Percentiles rank a stretch among this genome's conserved stretches.
Conservation (phyloP, 2,113 vertebrate genomes). For the Pavo muticus region DNA sequence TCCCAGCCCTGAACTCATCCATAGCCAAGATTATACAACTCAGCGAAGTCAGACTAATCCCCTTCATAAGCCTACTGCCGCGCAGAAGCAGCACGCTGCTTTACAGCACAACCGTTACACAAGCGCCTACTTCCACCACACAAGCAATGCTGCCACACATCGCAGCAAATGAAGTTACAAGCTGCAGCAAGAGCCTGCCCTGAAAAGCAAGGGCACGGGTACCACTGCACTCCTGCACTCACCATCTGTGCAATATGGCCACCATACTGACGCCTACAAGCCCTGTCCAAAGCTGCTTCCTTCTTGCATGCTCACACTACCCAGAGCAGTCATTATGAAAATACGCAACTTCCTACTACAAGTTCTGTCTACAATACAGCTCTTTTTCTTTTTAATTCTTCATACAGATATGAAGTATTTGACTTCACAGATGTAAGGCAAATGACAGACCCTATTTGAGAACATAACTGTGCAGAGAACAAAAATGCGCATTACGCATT, state of each 20-base stretch:
- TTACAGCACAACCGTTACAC: not conserved
- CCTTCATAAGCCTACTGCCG: not conserved
- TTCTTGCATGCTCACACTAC: not conserved
- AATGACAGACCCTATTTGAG: not conserved
- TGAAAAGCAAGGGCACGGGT: fast-evolving
- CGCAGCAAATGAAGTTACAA: not conserved
- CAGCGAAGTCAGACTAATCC: not conserved
- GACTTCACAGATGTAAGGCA: not conserved
- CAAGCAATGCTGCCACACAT: not conserved
- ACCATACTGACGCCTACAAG: too few species aligned
- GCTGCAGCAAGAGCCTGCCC: fast-evolving
- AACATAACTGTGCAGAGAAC: not conserved
- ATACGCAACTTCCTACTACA: not conserved
- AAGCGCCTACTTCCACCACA: fast-evolving
- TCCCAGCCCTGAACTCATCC: not conserved
- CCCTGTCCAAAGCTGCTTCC: not conserved
- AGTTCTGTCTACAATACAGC: not conserved
- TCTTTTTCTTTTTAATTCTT: not conserved
- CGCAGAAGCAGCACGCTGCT: not conserved
- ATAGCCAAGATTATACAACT: not conserved
- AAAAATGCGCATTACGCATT: not conserved
- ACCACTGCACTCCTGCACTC: not conserved
- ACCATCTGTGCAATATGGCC: not conserved
- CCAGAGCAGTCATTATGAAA: not conserved
- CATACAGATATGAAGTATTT: not conserved